Base-by-base conservation (phyloP, 2,113 vertebrate genomes). In the Pseudorectes ferrugineus region DNA sequence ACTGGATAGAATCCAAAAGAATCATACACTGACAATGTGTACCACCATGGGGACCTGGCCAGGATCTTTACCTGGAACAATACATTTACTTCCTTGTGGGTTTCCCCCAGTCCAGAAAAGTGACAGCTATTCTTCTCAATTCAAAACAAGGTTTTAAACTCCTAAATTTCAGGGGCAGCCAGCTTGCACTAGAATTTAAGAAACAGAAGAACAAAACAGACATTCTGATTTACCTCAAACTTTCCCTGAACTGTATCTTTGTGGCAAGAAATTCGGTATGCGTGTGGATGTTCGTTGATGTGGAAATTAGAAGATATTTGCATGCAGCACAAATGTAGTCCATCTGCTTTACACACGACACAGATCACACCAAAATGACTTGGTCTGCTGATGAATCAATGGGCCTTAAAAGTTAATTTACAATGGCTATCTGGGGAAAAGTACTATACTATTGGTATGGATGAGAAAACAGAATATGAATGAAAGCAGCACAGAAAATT, bases 361-460 rank as follows among this genome's bases (percentile, higher is more conserved):
- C 15, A 68, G 48, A 82, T 75, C 65, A 62, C 66, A 82, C 57
- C 58, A 75, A 79, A 94, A 78, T n/a, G 17, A 89, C 62, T 85
- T 4, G 3, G 58, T 81, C 71, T 91, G 45, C 48, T 93, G 49
- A 72, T 72, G 63, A 92, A 77, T 71, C 73, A 88, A 79, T 35
- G 8, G 24, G 66, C 63, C 78, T 92, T 83, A 46, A n/a, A 92
- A 88, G 45, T 54, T 94, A 87, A 91, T 89, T 85, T 89, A 66
- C 54, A 93, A 88, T 20, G 22, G 42, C 78, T 93, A 20, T 49
- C 68, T 76, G 21, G 35, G 51, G 58, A 87, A 89, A 87, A 93
- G 70, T n/a, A 38, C 49, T 52, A 6, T 25, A 29, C 25, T 72
- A 29, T 40, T 48, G 40, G 28, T 54, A 94, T 3, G 26, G 71